Base-by-base conservation (phyloP, 2,113 vertebrate genomes). In the Pristiophorus japonicus region DNA sequence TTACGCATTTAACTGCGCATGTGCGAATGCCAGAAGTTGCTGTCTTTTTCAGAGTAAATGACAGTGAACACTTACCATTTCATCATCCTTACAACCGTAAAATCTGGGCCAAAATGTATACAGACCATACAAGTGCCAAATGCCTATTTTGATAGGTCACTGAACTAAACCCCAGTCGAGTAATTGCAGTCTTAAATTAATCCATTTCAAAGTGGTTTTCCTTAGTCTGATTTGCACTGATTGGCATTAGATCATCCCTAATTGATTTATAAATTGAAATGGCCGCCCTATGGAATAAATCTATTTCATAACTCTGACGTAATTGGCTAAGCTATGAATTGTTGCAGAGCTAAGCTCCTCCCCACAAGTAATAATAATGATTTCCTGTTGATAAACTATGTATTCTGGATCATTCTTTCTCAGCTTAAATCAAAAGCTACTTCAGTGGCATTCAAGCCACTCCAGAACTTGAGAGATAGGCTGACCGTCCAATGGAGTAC, bases 191-290 rank as follows among this genome's bases (percentile, higher is more conserved):
- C 73, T 88, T 95, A 95, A 92, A 96, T 78, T 92, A 66, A 85
- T 96, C 66, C 96, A 65, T 8, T 91, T 5, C 47, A 42, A 96
- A 92, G n/a, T n/a, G 96, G 45, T 42, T 95, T 96, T 96, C 0
- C 95, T 10, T 96, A 96, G 0, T 95, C 27, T 93, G 20, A 96
- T 95, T 96, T 96, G 84, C 8, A 96, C 24, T 95, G 24, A 95
- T 95, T 95, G 95, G 84, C 11, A 96, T 95, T 45, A n/a, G 1
- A 59, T 94, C 16, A 55, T 95, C 16, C 1, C 73, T 94, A 96
- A 96, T 24, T 95, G 47, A 95, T 95, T 96, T 96, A 96, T 27
- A 95, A 96, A 96, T 38, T 0, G 96, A 2, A 7, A 66, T 95
- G 2, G 96, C 27, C 96, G 95, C 70, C 97, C 0, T 96, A 63